phyloP scores from a whole-genome alignment of 2,113 vertebrate species.

The Dicrurus megarhynchus region DNA sequence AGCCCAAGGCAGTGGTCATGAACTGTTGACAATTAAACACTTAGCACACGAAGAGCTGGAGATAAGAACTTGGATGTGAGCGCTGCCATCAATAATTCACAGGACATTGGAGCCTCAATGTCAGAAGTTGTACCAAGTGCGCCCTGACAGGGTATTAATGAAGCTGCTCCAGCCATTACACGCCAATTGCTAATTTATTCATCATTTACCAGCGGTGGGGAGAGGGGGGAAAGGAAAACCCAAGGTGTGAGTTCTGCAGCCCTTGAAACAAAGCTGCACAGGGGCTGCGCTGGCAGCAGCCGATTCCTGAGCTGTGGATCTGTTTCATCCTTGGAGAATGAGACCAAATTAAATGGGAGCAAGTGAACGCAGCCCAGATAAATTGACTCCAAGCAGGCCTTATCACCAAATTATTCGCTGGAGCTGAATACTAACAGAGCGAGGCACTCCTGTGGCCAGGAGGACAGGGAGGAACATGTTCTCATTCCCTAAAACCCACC shows the following conservation, averaged over 20 bases:
- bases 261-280: neutral
- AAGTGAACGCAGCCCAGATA: neutral
- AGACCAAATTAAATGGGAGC: neutral
- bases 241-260: neutral
- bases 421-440: neutral
- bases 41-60: neutral
- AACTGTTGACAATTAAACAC: neutral
- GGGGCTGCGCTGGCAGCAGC: neutral
- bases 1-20: neutral
- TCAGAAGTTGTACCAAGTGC: neutral
- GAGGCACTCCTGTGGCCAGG: neutral
- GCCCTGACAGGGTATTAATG: neutral
- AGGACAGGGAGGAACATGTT: neutral
- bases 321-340: neutral
- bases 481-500: neutral
- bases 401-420: neutral
- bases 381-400: neutral
- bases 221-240: neutral
- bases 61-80: neutral
- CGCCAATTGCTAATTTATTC: constrained; percentile 36
- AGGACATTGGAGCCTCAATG: neutral
- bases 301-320: neutral
- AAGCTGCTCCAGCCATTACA: constrained; percentile 20
- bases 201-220: neutral
- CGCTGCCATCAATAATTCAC: neutral